Evolutionary conservation across 2,113 vertebrate genomes (phyloP).

Genomic region (Vulpes lagopus): DNA sequence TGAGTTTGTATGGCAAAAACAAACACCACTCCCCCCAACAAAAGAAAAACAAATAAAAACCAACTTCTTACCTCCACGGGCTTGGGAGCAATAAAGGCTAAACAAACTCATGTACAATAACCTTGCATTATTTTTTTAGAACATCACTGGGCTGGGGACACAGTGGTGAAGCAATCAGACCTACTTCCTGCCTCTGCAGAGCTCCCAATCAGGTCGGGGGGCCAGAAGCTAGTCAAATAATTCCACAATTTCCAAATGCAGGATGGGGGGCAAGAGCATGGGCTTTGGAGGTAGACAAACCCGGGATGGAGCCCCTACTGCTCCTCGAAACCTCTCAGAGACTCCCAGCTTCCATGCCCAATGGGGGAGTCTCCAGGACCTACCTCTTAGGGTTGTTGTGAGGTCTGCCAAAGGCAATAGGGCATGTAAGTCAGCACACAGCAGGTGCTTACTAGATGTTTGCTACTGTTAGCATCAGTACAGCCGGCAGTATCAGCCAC

Average conservation of each 20-base stretch:
- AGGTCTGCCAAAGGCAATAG: not conserved
- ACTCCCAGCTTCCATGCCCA: not conserved
- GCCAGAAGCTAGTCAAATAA: not conserved
- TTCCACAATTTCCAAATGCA: not conserved
- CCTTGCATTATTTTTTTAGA: not conserved
- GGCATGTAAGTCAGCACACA: accelerated
- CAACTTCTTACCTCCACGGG: not conserved
- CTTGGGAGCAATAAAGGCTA: not conserved
- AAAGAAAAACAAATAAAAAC: not conserved
- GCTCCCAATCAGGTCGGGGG: not conserved
- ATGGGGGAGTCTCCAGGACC: not conserved
- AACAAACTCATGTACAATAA: not conserved
- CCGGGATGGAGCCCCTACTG: not conserved
- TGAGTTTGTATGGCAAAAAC: not conserved
- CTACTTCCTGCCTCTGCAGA: not conserved
- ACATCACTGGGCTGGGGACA: not conserved
- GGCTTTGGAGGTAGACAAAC: not conserved
- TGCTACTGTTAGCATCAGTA: not conserved
- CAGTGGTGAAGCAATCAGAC: not conserved
- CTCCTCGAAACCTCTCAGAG: not conserved
- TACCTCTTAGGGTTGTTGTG: accelerated
- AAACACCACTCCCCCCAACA: not conserved
- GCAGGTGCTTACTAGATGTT: not conserved
- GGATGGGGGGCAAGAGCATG: not conserved
- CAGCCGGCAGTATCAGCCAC: too few species aligned